Conservation (phyloP, 2,113 vertebrate species). For the Prietella phreatophila region DNA sequence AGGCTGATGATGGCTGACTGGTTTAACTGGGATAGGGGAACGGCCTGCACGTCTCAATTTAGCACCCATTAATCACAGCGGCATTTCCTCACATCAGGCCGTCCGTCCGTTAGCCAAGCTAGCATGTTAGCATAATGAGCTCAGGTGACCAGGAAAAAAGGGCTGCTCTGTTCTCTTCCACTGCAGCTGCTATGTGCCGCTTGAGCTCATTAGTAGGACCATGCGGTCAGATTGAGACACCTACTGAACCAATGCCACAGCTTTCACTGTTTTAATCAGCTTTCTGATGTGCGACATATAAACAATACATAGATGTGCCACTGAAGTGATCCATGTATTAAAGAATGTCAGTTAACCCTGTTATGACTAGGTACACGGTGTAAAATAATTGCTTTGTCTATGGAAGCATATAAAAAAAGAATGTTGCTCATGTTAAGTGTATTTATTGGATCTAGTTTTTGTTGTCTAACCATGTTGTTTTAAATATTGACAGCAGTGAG, state of each 20-base stretch:
- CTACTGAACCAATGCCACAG: not conserved
- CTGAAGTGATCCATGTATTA: not conserved
- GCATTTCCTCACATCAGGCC: constrained; percentile 71
- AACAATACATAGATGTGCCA: not conserved
- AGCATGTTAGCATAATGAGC: constrained; percentile 71
- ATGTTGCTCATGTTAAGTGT: not conserved
- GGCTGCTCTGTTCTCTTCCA: constrained; percentile 49
- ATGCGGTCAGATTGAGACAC: not conserved
- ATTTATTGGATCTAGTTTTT: not conserved
- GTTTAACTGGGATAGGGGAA: constrained; percentile 68
- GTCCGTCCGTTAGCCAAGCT: constrained; percentile 62
- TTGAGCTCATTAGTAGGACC: constrained; percentile 27
- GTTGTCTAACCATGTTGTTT: not conserved
- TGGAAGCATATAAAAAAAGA: not conserved
- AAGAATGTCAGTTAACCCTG: not conserved
- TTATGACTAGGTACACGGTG: not conserved
- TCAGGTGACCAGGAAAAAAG: constrained; percentile 62
- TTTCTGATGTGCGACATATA: not conserved
- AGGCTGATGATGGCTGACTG: constrained; percentile 69
- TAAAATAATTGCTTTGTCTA: not conserved
- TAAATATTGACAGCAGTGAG: not conserved
- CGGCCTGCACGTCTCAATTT: constrained; percentile 66
- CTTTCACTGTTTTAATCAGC: not conserved
- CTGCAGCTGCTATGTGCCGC: constrained; percentile 33
- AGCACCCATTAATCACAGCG: constrained; percentile 74